Percentiles rank a stretch among this genome's conserved stretches.
Conservation (phyloP, 2,888 invertebrate species). For the Gymnoscelis rufifasciata region DNA sequence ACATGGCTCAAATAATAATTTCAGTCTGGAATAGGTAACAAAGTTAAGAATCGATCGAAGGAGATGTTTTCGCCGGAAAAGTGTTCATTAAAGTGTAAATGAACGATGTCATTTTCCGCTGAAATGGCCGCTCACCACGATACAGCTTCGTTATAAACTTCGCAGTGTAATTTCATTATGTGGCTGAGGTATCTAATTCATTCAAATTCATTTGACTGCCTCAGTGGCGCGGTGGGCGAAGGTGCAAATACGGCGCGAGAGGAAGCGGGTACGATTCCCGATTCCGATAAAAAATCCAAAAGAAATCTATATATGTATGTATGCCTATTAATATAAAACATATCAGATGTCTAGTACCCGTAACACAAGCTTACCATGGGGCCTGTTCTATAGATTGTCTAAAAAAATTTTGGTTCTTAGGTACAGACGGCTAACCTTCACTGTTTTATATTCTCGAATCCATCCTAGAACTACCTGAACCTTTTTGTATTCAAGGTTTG, state of each 20-base stretch:
- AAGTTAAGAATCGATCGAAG: slow-evolving; percentile 15
- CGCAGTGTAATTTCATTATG: slow-evolving; percentile 6
- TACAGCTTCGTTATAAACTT: slow-evolving; percentile 5
- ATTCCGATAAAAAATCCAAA: too few relatives aligned
- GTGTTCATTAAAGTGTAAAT: slow-evolving; percentile 23
- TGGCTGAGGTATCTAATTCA: slow-evolving; percentile 5
- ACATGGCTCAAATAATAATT: slow-evolving; percentile 10
- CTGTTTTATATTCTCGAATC: background rate
- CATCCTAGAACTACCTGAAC: slow-evolving; percentile 31
- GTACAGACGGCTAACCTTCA: background rate
- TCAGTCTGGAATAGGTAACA: slow-evolving; percentile 9
- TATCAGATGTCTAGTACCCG: too few relatives aligned
- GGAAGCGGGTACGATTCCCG: too few relatives aligned
- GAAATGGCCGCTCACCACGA: slow-evolving; percentile 12
- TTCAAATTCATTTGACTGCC: background rate
- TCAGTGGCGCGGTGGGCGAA: too few relatives aligned
- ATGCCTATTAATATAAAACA: too few relatives aligned
- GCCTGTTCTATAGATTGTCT: too few relatives aligned
- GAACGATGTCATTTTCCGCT: slow-evolving; percentile 20
- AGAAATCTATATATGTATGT: too few relatives aligned
- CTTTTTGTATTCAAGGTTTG: slow-evolving; percentile 32
- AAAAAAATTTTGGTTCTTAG: too few relatives aligned
- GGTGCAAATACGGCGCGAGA: too few relatives aligned
- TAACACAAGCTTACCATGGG: too few relatives aligned
- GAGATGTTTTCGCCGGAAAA: slow-evolving; percentile 18